A percentile compares a stretch with the other conserved stretches of the same genome.
These are phyloP conservation scores for Polypterus bichir DNA, from an alignment of 2,113 vertebrate species.

Conservation along the genomic window DNA sequence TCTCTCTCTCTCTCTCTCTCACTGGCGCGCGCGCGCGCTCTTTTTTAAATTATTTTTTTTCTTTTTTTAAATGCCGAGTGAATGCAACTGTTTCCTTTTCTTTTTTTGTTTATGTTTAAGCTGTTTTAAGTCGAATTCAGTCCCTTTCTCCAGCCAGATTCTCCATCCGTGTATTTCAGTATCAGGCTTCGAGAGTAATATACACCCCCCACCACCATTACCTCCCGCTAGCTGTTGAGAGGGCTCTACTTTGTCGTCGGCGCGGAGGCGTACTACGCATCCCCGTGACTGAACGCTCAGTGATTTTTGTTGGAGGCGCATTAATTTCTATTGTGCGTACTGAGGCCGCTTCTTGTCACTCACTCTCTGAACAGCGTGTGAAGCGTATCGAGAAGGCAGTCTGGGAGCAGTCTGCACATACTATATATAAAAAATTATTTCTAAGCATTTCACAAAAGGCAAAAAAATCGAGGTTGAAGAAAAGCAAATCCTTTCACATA, in stretches of 20 bases:
- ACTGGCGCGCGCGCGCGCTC: too few relatives aligned
- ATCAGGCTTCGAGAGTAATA: too few relatives aligned
- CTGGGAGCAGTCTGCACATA: constrained; percentile 41
- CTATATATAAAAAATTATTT: constrained; percentile 27
- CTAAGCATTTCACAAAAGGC: not conserved
- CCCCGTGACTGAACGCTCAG: constrained; percentile 6
- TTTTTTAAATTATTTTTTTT: too few relatives aligned
- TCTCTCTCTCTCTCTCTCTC: too few relatives aligned
- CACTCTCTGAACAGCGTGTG: constrained; percentile 63
- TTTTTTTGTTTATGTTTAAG: too few relatives aligned
- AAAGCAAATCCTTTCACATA: not conserved
- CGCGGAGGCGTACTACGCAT: not conserved
- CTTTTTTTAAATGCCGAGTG: too few relatives aligned
- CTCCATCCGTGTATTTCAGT: too few relatives aligned
- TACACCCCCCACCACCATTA: too few relatives aligned
- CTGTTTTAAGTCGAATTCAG: too few relatives aligned
- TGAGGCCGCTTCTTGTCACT: constrained; percentile 73
- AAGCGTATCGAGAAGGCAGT: constrained; percentile 48
- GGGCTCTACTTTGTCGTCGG: constrained; percentile 37
- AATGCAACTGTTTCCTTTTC: too few relatives aligned
- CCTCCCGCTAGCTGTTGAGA: too few relatives aligned
- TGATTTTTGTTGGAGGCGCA: constrained; percentile 45
- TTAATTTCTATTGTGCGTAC: constrained; percentile 57
- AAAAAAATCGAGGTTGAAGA: not conserved
- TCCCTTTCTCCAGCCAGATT: too few relatives aligned